These are phyloP conservation scores for Hypotaenidia philippensis DNA, from an alignment of 2,797 vertebrate species.

Conservation along the genomic window DNA sequence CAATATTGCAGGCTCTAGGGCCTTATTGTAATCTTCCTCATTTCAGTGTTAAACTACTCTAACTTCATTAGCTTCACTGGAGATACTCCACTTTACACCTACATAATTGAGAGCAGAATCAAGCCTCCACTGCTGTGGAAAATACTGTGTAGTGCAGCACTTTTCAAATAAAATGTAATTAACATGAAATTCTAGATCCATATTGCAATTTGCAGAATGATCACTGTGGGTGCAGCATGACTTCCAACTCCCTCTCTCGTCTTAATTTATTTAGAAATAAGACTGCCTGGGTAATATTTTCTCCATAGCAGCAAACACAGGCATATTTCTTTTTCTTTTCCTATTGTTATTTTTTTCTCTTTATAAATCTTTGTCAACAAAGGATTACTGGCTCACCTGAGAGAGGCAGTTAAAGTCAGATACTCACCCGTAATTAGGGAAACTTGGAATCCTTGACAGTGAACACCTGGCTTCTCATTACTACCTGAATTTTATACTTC, in stretches of 20 bases:
- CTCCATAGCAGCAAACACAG: slow-evolving; percentile 19
- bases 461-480: slow-evolving; percentile 65
- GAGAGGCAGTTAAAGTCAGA: slow-evolving; percentile 59
- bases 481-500: slow-evolving; percentile 59
- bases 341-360: slow-evolving; percentile 54
- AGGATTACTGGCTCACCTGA: slow-evolving; percentile 47
- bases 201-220: slow-evolving; percentile 71
- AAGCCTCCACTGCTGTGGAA: slow-evolving; percentile 61
- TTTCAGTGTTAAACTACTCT: slow-evolving; percentile 59
- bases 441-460: slow-evolving; percentile 67
- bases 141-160: slow-evolving; percentile 66
- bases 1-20: slow-evolving; percentile 64
- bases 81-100: slow-evolving; percentile 69
- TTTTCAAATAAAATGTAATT: slow-evolving; percentile 74
- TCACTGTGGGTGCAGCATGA: slow-evolving; percentile 64
- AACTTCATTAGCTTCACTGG: slow-evolving; percentile 66
- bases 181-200: slow-evolving; percentile 68
- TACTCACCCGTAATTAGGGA: slow-evolving; percentile 56
- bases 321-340: slow-evolving; percentile 22
- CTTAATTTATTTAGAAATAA: slow-evolving; percentile 68
- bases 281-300: slow-evolving; percentile 23
- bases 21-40: slow-evolving; percentile 67
- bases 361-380: slow-evolving; percentile 57
- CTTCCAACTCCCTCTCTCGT: slow-evolving; percentile 55
- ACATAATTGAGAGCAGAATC: slow-evolving; percentile 70